These are phyloP conservation scores for Sorex fumeus DNA, from an alignment of 2,113 vertebrate species.

Conservation along the genomic window DNA sequence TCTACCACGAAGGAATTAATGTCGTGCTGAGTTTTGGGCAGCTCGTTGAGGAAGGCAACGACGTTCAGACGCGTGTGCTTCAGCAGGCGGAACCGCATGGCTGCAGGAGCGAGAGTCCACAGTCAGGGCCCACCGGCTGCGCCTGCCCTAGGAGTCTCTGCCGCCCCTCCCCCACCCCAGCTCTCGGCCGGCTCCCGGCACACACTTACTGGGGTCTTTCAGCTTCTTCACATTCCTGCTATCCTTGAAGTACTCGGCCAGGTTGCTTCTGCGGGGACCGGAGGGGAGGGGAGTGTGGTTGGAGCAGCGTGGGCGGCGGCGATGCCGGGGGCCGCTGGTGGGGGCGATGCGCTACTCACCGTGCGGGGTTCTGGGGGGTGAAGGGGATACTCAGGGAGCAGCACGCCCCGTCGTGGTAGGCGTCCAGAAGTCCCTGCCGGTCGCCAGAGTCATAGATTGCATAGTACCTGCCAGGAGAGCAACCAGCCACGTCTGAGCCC, in stretches of 20 bases:
- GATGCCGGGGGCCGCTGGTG: not conserved
- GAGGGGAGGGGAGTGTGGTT: not conserved
- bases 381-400: constrained; percentile 93
- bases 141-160: not conserved
- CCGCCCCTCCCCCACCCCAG: not conserved
- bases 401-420: constrained; percentile 94
- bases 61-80: constrained; percentile 94
- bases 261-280: constrained; percentile 87
- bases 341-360: constrained; percentile 83
- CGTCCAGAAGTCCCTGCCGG: constrained; percentile 93
- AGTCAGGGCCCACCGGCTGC: fast-evolving
- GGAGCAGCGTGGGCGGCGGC: not conserved
- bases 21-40: constrained; percentile 95
- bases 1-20: constrained; percentile 93
- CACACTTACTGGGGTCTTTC: constrained; percentile 93
- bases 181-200: not conserved
- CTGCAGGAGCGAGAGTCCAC: constrained; percentile 76
- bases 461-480: constrained; percentile 90
- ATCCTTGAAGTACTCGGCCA: constrained; percentile 93
- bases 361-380: constrained; percentile 89
- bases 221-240: constrained; percentile 94
- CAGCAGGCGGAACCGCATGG: constrained; percentile 90
- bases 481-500: not conserved
- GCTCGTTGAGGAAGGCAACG: constrained; percentile 94
- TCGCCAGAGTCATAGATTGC: constrained; percentile 93